These are phyloP conservation scores for Augiades crinisus DNA, from an alignment of 2,888 invertebrate species.

Conservation along the genomic window DNA sequence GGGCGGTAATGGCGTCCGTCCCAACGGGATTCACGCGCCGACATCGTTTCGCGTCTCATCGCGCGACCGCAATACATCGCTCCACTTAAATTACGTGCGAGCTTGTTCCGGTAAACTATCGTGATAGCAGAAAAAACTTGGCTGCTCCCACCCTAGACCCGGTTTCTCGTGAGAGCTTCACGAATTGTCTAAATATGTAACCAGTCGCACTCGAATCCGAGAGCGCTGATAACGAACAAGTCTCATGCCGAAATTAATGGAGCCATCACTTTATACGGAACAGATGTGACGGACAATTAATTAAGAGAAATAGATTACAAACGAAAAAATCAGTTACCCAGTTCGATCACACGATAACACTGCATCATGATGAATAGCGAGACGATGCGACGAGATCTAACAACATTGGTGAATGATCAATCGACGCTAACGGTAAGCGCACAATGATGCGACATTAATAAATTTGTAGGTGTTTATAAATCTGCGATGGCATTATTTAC, in stretches of 20 bases:
- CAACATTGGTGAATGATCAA: conserved; percentile 53
- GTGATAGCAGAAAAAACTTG: conserved; percentile 38
- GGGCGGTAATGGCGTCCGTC: conserved; percentile 76
- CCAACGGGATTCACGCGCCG: conserved; percentile 75
- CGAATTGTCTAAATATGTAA: conserved; percentile 5
- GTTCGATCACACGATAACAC: conserved; percentile 40
- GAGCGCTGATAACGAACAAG: neutral
- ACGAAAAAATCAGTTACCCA: conserved; percentile 35
- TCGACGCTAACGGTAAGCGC: conserved; percentile 54
- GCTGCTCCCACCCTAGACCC: conserved; percentile 16
- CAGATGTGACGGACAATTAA: conserved; percentile 20
- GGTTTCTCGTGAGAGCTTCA: conserved; percentile 16
- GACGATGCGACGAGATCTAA: conserved; percentile 52
- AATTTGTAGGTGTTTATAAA: conserved; percentile 40
- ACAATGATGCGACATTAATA: conserved; percentile 45
- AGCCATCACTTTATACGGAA: neutral
- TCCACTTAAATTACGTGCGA: conserved; percentile 73
- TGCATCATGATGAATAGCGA: conserved; percentile 49
- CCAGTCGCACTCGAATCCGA: neutral
- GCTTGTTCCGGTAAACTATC: conserved; percentile 71
- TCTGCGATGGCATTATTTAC: neutral
- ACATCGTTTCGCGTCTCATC: conserved; percentile 77
- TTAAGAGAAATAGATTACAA: conserved; percentile 1
- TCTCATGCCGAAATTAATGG: neutral
- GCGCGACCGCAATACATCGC: conserved; percentile 75